Percentiles rank a stretch among this genome's conserved stretches.
phyloP scores from a whole-genome alignment of 2,797 vertebrate species.

The Cichlasoma orientale region DNA sequence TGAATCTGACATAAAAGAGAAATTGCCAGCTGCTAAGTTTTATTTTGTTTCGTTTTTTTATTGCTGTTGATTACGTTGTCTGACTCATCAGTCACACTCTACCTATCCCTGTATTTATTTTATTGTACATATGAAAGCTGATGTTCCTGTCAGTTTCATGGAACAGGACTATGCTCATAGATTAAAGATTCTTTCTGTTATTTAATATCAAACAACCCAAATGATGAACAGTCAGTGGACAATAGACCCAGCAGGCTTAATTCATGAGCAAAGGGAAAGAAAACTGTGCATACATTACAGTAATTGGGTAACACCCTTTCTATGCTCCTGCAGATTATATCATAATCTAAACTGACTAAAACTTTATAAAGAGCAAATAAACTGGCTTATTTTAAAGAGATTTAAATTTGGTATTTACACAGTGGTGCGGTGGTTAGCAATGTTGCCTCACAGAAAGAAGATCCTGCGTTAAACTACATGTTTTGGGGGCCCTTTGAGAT shows the following conservation, averaged over 20 bases:
- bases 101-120: constrained; percentile 13
- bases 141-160: constrained; percentile 8
- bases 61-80: not conserved
- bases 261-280: not conserved
- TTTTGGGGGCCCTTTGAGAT: not conserved
- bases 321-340: no score
- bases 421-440: not conserved
- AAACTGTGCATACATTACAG: not conserved
- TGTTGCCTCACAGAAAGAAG: not conserved
- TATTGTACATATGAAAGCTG: not conserved
- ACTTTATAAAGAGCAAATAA: not conserved
- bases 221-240: not conserved
- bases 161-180: not conserved
- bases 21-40: constrained; percentile 26
- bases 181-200: not conserved
- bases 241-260: not conserved
- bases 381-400: not conserved
- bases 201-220: not conserved
- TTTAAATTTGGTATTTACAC: not conserved
- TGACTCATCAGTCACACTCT: constrained; percentile 25
- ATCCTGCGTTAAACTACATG: not conserved
- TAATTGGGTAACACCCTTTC: no score
- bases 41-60: no score
- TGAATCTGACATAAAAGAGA: constrained; percentile 39
- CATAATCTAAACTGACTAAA: not conserved